Conservation (phyloP, 2,888 invertebrate genomes). For the Drosophila rellima region DNA sequence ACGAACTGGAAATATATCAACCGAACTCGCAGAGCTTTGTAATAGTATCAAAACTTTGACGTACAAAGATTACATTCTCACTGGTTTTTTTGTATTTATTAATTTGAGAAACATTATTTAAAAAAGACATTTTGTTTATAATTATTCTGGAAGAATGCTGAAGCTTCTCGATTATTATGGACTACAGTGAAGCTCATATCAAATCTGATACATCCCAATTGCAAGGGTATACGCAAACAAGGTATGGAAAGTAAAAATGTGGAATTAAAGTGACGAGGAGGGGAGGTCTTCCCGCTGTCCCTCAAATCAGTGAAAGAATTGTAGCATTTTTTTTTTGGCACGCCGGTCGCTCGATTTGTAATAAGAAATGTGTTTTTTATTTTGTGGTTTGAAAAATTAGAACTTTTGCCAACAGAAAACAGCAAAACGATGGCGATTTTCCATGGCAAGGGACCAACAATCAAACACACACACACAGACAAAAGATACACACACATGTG, state of each 20-base stretch:
- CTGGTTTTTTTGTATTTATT: no score
- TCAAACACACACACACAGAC: constrained; percentile 25
- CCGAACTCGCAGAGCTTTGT: no score
- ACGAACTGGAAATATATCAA: no score
- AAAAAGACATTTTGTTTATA: no score
- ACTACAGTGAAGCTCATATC: not conserved
- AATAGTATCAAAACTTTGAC: no score
- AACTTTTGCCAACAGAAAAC: constrained; percentile 73
- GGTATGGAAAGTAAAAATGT: not conserved
- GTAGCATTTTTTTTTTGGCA: constrained; percentile 75
- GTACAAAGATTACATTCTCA: no score
- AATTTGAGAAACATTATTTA: not conserved
- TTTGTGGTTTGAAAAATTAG: constrained; percentile 76
- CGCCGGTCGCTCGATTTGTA: constrained; percentile 71
- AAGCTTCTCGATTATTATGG: not conserved
- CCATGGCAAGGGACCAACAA: constrained; percentile 69
- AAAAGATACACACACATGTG: constrained; percentile 10
- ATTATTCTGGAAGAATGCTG: not conserved
- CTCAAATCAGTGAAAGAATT: constrained; percentile 31
- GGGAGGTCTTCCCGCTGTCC: not conserved
- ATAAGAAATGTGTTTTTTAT: constrained; percentile 76
- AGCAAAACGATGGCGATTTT: constrained; percentile 51
- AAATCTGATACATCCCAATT: not conserved
- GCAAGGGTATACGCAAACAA: constrained; percentile 27
- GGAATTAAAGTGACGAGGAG: not conserved